Percentiles rank a stretch among this genome's conserved stretches.
These are phyloP conservation scores for Platycercus adscitus DNA, from an alignment of 2,113 vertebrate genomes.

Conservation along the genomic window DNA sequence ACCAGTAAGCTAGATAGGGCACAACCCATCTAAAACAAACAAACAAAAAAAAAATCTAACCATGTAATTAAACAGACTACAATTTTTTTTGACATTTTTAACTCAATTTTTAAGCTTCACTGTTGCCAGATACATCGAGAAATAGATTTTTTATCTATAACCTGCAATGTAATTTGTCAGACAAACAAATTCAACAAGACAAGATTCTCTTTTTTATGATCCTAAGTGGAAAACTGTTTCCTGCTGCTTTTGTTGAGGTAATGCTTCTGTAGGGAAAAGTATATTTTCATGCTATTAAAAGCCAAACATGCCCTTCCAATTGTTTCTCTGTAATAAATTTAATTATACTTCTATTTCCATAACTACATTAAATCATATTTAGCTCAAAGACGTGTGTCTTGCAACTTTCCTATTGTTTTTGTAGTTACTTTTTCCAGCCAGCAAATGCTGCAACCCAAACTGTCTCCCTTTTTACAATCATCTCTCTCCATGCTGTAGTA, in stretches of 20 bases:
- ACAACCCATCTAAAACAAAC: background rate
- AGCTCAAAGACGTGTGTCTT: conserved; percentile 51
- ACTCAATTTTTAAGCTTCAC: background rate
- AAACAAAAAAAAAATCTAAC: background rate
- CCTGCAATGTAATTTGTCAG: background rate
- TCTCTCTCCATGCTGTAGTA: background rate
- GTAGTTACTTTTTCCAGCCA: conserved; percentile 21
- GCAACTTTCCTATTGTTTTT: conserved; percentile 44
- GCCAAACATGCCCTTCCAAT: background rate
- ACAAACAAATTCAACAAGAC: background rate
- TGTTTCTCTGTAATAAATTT: conserved; percentile 11
- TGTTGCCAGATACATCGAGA: background rate
- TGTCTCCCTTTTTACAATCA: background rate
- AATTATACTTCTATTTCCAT: conserved; percentile 11
- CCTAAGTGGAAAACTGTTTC: conserved; percentile 40
- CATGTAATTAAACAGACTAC: background rate
- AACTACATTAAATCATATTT: conserved; percentile 18
- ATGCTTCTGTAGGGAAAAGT: conserved; percentile 42
- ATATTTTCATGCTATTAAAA: conserved; percentile 16
- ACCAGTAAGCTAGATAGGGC: background rate
- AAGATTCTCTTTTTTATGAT: conserved; percentile 50
- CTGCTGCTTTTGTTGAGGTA: conserved; percentile 44
- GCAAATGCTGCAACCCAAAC: conserved; percentile 29
- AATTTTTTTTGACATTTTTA: background rate
- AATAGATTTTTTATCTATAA: background rate